Conservation (phyloP, 2,797 vertebrate species). For the Passerculus sandwichensis region DNA sequence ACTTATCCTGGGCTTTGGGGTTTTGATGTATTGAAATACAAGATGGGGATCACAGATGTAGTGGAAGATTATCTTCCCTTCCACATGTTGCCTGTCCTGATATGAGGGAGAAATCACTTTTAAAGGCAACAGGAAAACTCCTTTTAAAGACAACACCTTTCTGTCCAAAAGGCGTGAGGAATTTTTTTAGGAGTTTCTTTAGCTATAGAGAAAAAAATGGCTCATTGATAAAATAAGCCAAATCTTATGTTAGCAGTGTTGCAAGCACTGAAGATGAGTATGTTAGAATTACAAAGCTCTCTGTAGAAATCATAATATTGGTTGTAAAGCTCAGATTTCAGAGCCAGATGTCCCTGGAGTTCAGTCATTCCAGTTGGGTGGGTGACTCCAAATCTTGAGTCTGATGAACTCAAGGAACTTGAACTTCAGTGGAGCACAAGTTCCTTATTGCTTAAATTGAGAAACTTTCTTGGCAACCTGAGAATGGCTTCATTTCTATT, state of each 20-base stretch:
- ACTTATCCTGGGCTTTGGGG: background rate
- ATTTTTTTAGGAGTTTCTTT: background rate
- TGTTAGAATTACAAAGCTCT: background rate
- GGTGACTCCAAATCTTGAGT: background rate
- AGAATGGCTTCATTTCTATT: background rate
- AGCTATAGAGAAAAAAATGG: fast-evolving
- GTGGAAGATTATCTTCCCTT: background rate
- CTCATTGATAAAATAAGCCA: background rate
- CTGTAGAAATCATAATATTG: background rate
- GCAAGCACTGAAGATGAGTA: background rate
- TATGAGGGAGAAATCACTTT: fast-evolving
- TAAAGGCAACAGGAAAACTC: too few species aligned
- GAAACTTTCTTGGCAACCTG: background rate
- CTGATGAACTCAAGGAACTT: background rate
- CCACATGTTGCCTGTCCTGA: too few species aligned
- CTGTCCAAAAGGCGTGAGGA: background rate
- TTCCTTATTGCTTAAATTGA: background rate
- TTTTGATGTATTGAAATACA: background rate
- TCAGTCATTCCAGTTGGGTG: background rate
- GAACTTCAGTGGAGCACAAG: background rate
- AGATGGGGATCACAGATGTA: background rate
- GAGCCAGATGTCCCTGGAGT: background rate
- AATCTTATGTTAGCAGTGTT: background rate
- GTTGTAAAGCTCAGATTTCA: background rate
- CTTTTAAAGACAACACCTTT: background rate